A percentile compares a stretch with the other conserved stretches of the same genome.
phyloP scores from a whole-genome alignment of 2,888 invertebrate species.

The Hydropsyche betteni region DNA sequence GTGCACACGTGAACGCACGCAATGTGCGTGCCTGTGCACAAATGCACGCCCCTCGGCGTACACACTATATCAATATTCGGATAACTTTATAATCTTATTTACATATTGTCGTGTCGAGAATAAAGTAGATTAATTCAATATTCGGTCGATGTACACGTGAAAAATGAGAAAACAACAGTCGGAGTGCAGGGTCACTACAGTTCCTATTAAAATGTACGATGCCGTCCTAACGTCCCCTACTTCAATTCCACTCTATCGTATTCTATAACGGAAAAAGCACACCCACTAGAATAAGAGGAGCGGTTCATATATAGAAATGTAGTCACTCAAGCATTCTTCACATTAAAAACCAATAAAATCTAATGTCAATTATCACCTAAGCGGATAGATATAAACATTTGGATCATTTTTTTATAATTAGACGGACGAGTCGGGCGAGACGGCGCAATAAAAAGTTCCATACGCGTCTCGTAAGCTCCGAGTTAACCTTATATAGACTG shows the following conservation, averaged over 20 bases:
- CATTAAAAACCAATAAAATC: conserved; percentile 26
- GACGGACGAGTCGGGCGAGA: conserved; percentile 45
- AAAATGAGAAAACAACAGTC: conserved; percentile 40
- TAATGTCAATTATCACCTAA: conserved; percentile 40
- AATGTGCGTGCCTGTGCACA: not conserved
- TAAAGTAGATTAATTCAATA: conserved; percentile 54
- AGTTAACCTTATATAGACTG: conserved; percentile 38
- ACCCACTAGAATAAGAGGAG: conserved; percentile 46
- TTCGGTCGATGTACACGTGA: conserved; percentile 49
- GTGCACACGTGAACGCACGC: conserved; percentile 38
- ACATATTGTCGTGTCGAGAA: conserved; percentile 68
- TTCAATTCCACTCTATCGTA: conserved; percentile 44
- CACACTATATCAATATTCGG: conserved; percentile 48
- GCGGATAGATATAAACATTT: conserved; percentile 36
- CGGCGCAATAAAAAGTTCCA: conserved; percentile 30
- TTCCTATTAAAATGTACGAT: conserved; percentile 44
- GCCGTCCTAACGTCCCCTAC: conserved; percentile 39
- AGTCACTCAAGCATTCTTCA: conserved; percentile 45
- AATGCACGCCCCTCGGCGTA: conserved; percentile 15
- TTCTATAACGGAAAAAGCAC: conserved; percentile 48
- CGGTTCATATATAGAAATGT: conserved; percentile 44
- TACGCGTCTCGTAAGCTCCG: conserved; percentile 39
- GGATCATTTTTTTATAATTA: conserved; percentile 30
- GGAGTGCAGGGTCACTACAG: conserved; percentile 49
- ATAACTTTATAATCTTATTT: conserved; percentile 61